A percentile compares a stretch with the other conserved stretches of the same genome.
Evolutionary conservation across 2,797 vertebrate genomes (phyloP).

Genomic region (Neosilurus hyrtlii): DNA sequence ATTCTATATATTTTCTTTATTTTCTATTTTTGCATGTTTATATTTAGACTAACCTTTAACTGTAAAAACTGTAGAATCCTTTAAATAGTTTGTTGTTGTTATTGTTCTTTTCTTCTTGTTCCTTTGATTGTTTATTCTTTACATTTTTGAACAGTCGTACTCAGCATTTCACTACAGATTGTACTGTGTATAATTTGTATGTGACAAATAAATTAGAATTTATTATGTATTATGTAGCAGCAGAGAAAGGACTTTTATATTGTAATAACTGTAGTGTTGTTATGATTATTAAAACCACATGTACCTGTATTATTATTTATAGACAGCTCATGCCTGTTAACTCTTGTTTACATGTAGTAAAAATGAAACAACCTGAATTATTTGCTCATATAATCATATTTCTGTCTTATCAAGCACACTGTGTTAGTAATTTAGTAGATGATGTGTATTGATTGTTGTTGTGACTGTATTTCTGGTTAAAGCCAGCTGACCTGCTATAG

Average conservation of each 20-base stretch:
- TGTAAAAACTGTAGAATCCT: no score
- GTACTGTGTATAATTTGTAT: no score
- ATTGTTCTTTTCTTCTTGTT: no score
- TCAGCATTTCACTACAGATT: no score
- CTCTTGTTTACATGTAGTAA: background rate
- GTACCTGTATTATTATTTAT: background rate
- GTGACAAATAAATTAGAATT: no score
- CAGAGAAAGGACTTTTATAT: background rate
- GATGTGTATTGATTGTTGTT: conserved; percentile 44
- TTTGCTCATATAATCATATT: background rate
- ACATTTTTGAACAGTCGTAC: no score
- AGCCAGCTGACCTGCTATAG: conserved; percentile 50
- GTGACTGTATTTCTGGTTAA: conserved; percentile 31
- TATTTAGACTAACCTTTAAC: no score
- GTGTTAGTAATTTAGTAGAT: conserved; percentile 9
- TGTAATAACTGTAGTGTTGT: background rate
- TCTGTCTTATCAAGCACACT: background rate
- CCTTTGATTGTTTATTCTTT: no score
- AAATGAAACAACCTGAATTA: background rate
- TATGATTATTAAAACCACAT: background rate
- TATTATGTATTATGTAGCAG: no score
- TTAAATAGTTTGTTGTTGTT: no score
- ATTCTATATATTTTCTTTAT: no score
- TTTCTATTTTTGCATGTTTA: no score
- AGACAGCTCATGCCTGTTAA: background rate